Base-by-base conservation (phyloP, 1,140 invertebrate species). In the Aphelenchoides besseyi region DNA sequence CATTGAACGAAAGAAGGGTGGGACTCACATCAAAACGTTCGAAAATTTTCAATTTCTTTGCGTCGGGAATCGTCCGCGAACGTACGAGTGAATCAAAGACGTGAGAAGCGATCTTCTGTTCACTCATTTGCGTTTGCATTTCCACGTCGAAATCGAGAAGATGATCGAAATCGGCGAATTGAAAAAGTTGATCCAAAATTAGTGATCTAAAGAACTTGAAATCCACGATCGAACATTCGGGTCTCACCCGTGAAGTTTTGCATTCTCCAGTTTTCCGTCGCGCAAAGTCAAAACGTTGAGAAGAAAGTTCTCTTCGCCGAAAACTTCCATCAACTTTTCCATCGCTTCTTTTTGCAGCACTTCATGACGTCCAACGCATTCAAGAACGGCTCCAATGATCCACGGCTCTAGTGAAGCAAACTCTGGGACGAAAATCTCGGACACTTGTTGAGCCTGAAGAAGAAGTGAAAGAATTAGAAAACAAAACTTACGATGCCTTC, bases 401-500 rank as follows among this genome's bases (percentile, higher is more conserved):
- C 26, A 35, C n/a, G 36, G 63, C 12, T n/a, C 12, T 12, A 66
- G 36, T 2, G 30, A 12, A 33, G 36, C 16, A 26, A 66, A 66
- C 2, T 18, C 1, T 12, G 30, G 32, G 16, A 66, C 16, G 30
- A 66, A 30, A 16, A 18, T 12, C 0, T 18, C 29, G 2, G 32
- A 37, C 30, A 66, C 63, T 3, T 66, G 28, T 36, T 37, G 30
- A 32, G 63, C 63, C 63, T 66, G 30, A 66, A 37, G 36, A 0
- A 66, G 16, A 29, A 66, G 30, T 35, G 32, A 66, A 66, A 29
- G 2, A n/a, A 61, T 61, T 37, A 64, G 5, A 59, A 18, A 18
- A 66, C 12, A 53, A 53, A 29, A 66, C 63, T 66, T 32, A 66
- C 63, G 30, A 66, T 66, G n/a, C 23, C 48, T 2, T 35, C 32